Evolutionary conservation across 2,113 vertebrate genomes (phyloP), one percentile per base, ranked within the genome.

Genomic region (Crocuta crocuta): DNA sequence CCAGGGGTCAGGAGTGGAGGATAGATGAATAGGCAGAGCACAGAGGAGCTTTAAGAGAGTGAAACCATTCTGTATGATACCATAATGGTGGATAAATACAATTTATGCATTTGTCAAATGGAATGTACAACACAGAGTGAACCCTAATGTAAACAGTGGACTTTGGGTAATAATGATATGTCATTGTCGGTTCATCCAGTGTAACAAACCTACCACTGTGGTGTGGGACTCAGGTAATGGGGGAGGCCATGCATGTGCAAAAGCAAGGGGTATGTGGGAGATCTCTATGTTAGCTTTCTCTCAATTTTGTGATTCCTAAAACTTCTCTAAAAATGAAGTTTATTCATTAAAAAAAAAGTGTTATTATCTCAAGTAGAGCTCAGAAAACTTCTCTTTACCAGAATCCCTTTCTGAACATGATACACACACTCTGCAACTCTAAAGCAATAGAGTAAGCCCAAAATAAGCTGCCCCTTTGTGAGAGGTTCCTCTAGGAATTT

Each of bases 401-500:
- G 50, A 53, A 45, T 79, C 13, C 15, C 28, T 63, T 90, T 58
- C 35, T 10, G 4, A 66, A 76, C 92, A 73, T 70, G 45, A 89
- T 78, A 15, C 10, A 19, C 6, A 74, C 24, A 71, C 63, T 61
- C 10, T 0, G 16, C 28, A 71, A 65, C 79, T 89, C 17, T 58
- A 19, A 85, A 53, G 26, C 63, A 61, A 71, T 21, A 9, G 21
- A 61, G 61, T 43, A 80, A 84, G 61, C 17, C 28, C 50, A 71
- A 79, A 84, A 71, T 21, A 53, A 95, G 53, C 33, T 90, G 71
- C 19, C 13, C 21, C 2, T 65, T 85, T 63, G 16, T 45, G 53
- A 90, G 86, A 84, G 26, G 5, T 70, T 76, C 71, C 79, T 89
- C 70, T 84, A 70, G 85, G 61, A 89, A 76, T 71, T 89, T 79